A percentile compares a stretch with the other conserved stretches of the same genome.
phyloP scores from a whole-genome alignment of 2,888 invertebrate species.

The Mesoligia furuncula region DNA sequence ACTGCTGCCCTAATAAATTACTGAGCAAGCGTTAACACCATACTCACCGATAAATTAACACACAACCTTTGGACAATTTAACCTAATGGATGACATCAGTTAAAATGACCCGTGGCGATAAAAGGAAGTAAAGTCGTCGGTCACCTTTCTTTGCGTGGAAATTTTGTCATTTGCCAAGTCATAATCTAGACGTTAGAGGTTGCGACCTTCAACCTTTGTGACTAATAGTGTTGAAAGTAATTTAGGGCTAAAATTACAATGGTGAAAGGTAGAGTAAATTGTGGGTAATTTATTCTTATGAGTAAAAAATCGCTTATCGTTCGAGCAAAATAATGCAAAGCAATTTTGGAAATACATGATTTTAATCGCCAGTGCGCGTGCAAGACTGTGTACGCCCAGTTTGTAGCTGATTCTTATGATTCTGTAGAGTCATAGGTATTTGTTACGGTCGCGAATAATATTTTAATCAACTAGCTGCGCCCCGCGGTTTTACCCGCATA shows the following conservation, averaged over 20 bases:
- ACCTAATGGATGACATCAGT: conserved; percentile 19
- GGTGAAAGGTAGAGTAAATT: conserved; percentile 6
- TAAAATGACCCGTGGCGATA: neutral
- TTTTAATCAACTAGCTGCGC: too few relatives aligned
- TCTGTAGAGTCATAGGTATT: neutral
- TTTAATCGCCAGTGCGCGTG: neutral
- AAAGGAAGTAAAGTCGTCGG: conserved; percentile 5
- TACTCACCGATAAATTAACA: neutral
- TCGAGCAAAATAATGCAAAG: neutral
- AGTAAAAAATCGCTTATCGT: neutral
- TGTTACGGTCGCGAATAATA: too few relatives aligned
- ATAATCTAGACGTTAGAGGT: conserved; percentile 12
- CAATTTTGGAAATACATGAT: neutral
- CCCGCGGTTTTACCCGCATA: too few relatives aligned
- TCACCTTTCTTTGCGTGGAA: conserved; percentile 1
- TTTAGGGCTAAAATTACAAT: conserved; percentile 32
- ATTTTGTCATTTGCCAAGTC: conserved; percentile 26
- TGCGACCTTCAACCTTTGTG: conserved; percentile 29
- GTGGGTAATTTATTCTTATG: conserved; percentile 8
- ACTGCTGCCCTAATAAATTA: neutral
- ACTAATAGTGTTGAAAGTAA: conserved; percentile 38
- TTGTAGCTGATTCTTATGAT: neutral
- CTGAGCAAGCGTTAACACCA: neutral
- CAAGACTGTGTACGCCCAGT: neutral
- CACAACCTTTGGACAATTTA: neutral